Evolutionary conservation across 2,797 vertebrate genomes (phyloP).

Genomic region (Micrastur ruficollis): DNA sequence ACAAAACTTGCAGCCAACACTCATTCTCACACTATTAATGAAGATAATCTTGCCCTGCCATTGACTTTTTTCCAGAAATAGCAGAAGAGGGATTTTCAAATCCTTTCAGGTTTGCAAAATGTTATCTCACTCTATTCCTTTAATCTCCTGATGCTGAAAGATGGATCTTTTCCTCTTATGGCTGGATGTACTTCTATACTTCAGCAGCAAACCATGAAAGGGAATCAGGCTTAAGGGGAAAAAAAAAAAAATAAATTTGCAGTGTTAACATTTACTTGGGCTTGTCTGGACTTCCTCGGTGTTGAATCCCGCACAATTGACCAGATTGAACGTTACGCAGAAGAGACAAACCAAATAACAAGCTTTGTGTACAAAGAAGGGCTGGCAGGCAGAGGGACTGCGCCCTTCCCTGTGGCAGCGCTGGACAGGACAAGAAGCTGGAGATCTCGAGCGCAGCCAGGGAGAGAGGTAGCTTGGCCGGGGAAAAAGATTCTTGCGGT

Average conservation of each 20-base stretch:
- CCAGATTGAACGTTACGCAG: background rate
- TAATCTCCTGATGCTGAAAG: constrained; percentile 50
- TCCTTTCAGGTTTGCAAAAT: constrained; percentile 48
- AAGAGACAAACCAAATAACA: background rate
- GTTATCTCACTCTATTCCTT: constrained; percentile 44
- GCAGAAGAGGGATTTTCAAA: constrained; percentile 53
- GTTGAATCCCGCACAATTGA: background rate
- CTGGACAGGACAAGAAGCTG: background rate
- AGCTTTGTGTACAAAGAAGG: background rate
- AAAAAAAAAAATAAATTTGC: background rate
- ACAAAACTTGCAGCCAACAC: constrained; percentile 18
- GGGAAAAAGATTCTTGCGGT: background rate
- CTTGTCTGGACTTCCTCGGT: constrained; percentile 13
- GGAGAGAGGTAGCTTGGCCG: background rate
- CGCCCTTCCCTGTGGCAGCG: background rate
- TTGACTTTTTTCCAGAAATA: constrained; percentile 48
- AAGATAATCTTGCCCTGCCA: constrained; percentile 47
- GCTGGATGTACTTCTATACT: constrained; percentile 6
- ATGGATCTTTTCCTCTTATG: constrained; percentile 21
- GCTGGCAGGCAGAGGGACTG: background rate
- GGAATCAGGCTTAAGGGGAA: background rate
- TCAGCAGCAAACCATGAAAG: constrained; percentile 42
- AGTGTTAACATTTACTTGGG: constrained; percentile 8
- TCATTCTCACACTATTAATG: constrained; percentile 47
- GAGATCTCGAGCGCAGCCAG: background rate